Conservation (phyloP, 1,140 invertebrate species). For the Aleiodes sp. region DNA sequence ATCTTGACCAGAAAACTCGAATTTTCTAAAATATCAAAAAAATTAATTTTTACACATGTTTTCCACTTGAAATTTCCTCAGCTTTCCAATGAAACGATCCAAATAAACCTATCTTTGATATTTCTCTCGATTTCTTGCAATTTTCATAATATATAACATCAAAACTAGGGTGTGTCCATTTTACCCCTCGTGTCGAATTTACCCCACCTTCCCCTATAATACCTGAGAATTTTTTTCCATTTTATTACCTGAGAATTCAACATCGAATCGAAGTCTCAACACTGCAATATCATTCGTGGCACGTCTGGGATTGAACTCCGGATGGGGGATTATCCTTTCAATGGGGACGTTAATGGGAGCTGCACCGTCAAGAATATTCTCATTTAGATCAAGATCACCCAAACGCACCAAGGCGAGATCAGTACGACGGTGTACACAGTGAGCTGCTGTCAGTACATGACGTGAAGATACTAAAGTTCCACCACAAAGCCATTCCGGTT, state of each 20-base stretch:
- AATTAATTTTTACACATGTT: too few species aligned
- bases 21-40: too few species aligned
- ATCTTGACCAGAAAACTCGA: too few species aligned
- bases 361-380: constrained; percentile 69
- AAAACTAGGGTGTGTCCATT: too few species aligned
- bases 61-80: too few species aligned
- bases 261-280: constrained; percentile 69
- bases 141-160: too few species aligned
- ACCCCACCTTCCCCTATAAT: too few species aligned
- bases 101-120: too few species aligned
- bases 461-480: constrained; percentile 78
- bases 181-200: too few species aligned
- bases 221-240: too few species aligned
- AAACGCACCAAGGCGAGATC: constrained; percentile 73
- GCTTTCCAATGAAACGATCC: too few species aligned
- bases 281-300: constrained; percentile 84
- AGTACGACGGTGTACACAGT: constrained; percentile 75
- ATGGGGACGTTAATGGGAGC: constrained; percentile 73
- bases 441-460: constrained; percentile 84
- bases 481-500: constrained; percentile 77
- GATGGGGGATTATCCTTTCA: constrained; percentile 70
- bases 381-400: constrained; percentile 77
- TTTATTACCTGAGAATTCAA: constrained; percentile 71
- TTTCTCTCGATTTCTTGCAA: too few species aligned
- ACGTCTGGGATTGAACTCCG: constrained; percentile 71